Evolutionary conservation across 1,140 invertebrate genomes (phyloP), one percentile per base, ranked within the genome.

Genomic region (Eurosta solidaginis): DNA sequence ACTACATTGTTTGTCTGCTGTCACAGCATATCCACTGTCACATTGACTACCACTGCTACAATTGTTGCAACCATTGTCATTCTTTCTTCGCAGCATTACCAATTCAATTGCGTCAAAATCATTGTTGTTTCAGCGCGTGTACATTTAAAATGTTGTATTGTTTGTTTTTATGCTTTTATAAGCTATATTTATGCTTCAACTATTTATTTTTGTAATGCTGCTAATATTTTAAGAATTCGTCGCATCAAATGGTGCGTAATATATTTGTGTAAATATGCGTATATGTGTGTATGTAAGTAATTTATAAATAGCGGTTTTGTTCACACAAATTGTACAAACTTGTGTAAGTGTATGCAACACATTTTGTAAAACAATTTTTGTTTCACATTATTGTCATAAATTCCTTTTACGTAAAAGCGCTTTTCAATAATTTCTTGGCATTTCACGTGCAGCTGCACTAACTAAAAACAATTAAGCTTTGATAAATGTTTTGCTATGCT

Each of bases 61-160:
- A 50, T 75, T 45, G 74, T 75, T 75, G 44, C 44, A 27, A 50
- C 45, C 42, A 42, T 75, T 50, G 74, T 75, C 74, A 75, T 75
- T 50, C 20, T 47, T 36, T 17, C n/a, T n/a, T n/a, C n/a, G n/a
- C n/a, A n/a, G 59, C 33, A 68, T 40, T 68, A 68, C n/a, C 45
- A n/a, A n/a, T 50, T 75, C 29, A 29, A 75, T 75, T 75, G 74
- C 44, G 74, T 75, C 74, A 75, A 47, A 50, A 50, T 36, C 29
- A 22, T 42, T 75, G 42, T 75, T 75, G 74, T 33, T 75, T 36
- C 47, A 47, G 25, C 42, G 42, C 2, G 25, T n/a, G 45, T 9
- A 47, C 74, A n/a, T 47, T 29, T 20, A 14, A 75, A 75, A 36
- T 29, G 59, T 14, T 68, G 59, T n/a, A 68, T 68, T 68, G 59